Base-by-base conservation (phyloP, 1,140 invertebrate genomes). In the Pseudomyrmex sp. region DNA sequence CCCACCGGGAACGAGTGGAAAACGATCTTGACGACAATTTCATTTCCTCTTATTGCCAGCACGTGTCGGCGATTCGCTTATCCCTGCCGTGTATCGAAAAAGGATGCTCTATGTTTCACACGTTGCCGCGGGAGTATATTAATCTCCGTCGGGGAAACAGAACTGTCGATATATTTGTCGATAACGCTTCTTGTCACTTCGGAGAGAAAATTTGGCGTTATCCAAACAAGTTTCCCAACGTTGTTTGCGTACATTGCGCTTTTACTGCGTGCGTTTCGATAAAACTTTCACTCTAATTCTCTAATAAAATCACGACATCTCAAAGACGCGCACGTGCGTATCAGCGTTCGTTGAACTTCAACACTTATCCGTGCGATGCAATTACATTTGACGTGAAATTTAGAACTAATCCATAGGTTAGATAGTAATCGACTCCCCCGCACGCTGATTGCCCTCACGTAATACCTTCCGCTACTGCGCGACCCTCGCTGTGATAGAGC, bases 21-120 rank as follows among this genome's bases (percentile, higher is more conserved):
- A 85, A 89, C 85, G 85, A 80, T 74, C 87, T 79, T 82, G 87
- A 89, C 82, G 87, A 89, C 88, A 89, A 87, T 89, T 89, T 89
- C 85, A 89, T 88, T 86, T 86, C 84, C 75, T 75, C 84, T 86
- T 89, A 89, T 88, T 88, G 80, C 54, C 23, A 69, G 79, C 88
- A 89, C 86, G 88, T 89, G 88, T 59, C 83, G 35, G 72, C 76
- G 54, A 85, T 87, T 82, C 65, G 56, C 18, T 68, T 61, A 50
- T 48, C 75, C 50, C 20, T 54, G 48, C 69, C 54, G 5, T 65
- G 35, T 56, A 66, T 76, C 65, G 76, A 61, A 35, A 35, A 35
- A 35, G 76, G 20, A 80, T 12, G 54, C 46, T 68, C 26, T 26
- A 35, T 70, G 23, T 48, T 80, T 80, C 76, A 70, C 76, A 70